Conservation (phyloP, 2,797 vertebrate genomes). For the Rousettus madagascariensis region DNA sequence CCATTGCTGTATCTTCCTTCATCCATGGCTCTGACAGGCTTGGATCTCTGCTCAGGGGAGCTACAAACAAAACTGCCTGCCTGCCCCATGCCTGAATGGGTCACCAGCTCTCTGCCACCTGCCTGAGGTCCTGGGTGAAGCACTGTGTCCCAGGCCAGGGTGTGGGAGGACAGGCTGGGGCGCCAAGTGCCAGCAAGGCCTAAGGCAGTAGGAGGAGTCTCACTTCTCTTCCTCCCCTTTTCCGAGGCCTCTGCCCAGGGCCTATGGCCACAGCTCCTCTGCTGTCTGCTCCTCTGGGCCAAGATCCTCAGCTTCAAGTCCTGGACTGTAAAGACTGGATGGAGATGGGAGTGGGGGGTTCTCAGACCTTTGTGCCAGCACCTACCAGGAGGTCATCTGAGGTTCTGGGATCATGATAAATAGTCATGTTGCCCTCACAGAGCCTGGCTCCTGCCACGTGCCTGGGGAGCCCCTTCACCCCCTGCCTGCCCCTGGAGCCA, state of each 20-base stretch:
- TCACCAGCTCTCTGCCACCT: neutral
- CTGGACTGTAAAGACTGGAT: fast-evolving
- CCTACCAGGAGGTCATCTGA: neutral
- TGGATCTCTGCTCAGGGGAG: constrained; percentile 37
- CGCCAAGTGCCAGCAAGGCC: fast-evolving
- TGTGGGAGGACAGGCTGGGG: neutral
- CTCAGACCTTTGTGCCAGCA: neutral
- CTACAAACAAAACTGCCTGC: neutral
- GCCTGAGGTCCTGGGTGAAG: neutral
- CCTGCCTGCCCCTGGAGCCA: neutral
- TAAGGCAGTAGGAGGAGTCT: neutral
- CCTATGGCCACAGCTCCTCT: neutral
- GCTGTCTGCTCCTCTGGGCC: neutral
- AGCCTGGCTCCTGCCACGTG: neutral
- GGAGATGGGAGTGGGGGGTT: neutral
- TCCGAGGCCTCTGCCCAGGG: neutral
- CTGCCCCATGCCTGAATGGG: neutral
- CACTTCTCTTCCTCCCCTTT: neutral
- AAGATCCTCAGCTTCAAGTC: neutral
- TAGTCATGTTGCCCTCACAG: neutral
- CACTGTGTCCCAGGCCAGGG: fast-evolving
- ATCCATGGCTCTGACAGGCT: neutral
- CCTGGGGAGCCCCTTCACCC: neutral
- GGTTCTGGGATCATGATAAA: neutral
- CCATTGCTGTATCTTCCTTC: neutral